phyloP scores from a whole-genome alignment of 2,888 invertebrate genomes.

The Zaprionus bogoriensis region DNA sequence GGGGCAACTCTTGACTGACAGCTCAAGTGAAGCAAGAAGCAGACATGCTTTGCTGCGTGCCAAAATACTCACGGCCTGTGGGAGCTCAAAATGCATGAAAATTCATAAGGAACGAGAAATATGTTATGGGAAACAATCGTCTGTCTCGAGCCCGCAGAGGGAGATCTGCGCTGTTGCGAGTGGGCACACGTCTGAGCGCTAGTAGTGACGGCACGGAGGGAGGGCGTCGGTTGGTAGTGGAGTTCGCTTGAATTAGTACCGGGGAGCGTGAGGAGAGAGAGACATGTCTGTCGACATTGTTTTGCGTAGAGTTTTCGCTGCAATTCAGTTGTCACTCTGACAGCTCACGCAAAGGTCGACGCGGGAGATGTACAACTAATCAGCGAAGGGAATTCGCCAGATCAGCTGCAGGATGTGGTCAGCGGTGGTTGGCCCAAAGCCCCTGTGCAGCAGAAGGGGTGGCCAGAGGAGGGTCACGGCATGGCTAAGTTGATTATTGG shows the following conservation, averaged over 20 bases:
- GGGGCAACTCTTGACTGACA: slow-evolving; percentile 55
- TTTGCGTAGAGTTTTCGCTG: slow-evolving; percentile 54
- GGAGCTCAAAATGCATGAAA: slow-evolving; percentile 69
- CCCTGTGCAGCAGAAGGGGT: background rate
- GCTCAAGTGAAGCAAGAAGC: slow-evolving; percentile 49
- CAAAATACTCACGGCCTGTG: slow-evolving; percentile 69
- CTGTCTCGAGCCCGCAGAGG: slow-evolving; percentile 21
- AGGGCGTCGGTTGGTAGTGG: background rate
- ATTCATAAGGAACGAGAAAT: slow-evolving; percentile 56
- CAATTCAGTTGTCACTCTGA: slow-evolving; percentile 73
- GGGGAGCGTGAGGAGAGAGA: background rate
- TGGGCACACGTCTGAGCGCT: slow-evolving; percentile 33
- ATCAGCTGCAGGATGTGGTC: slow-evolving; percentile 17
- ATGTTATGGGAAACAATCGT: slow-evolving; percentile 72
- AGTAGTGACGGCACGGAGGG: background rate
- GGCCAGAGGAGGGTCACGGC: slow-evolving; percentile 6
- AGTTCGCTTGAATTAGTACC: too few species aligned
- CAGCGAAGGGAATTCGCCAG: slow-evolving; percentile 37
- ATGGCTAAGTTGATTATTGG: slow-evolving; percentile 51
- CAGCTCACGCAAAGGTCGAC: slow-evolving; percentile 72
- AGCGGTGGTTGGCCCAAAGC: too few species aligned
- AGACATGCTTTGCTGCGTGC: slow-evolving; percentile 48
- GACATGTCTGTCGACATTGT: slow-evolving; percentile 61
- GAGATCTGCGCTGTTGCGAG: slow-evolving; percentile 31
- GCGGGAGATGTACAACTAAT: slow-evolving; percentile 49